Base-by-base conservation (phyloP, 1,140 invertebrate genomes). In the Procambarus clarkii region DNA sequence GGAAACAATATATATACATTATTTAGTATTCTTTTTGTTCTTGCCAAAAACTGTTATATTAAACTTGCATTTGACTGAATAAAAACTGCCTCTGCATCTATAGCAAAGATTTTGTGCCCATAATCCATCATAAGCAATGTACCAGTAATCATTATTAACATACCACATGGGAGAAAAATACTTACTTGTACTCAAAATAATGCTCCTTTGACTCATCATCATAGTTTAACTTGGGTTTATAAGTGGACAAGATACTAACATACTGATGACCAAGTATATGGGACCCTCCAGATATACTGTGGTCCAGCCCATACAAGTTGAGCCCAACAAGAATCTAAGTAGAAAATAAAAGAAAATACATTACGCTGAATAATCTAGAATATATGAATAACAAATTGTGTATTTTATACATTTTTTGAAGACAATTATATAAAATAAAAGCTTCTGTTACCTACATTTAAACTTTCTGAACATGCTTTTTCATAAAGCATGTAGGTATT, bases 231-330 rank as follows among this genome's bases (percentile, higher is more conserved):
- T 96, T 97, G 58, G 96, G 96, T 94, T 97, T 97, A 3, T 96
- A 95, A 88, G 92, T 90, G 91, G 96, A 95, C 8, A 98, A 94
- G 24, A 96, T 94, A 85, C 96, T 95, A 76, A 98, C 95, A 94
- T 97, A 98, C 93, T 98, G 96, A 50, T 96, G 95, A 13, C 96
- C 97, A 34, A 98, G 94, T 93, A 99, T 97, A 2, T 98, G 96
- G 54, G 96, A 96, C 8, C 96, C 96, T 34, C 97, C 97, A 92
- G 96, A 96, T 1, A 96, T 95, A 0, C 96, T 97, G 93, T 97
- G 98, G 93, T 97, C 97, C 94, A 98, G 97, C 9, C 98, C 98
- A 95, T 99, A 99, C 94, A 99, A 98, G 95, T 99, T 99, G 2
- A 99, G 94, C 8, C 98, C 98, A 88, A 98, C 94, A 54, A 99